A percentile compares a stretch with the other conserved stretches of the same genome.
phyloP scores from a whole-genome alignment of 2,888 invertebrate species.

The Scaptomyza parva region DNA sequence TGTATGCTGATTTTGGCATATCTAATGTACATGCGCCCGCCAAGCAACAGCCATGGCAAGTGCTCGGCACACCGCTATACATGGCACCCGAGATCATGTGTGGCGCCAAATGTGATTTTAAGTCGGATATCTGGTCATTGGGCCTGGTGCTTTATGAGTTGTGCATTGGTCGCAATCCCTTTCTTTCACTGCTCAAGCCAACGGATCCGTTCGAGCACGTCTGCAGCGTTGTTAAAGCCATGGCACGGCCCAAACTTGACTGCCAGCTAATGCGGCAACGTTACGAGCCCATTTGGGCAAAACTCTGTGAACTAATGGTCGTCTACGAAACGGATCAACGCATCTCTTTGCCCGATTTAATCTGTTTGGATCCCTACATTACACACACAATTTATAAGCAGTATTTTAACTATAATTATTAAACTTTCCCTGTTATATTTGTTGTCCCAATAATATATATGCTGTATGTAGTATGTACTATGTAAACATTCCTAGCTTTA shows the following conservation, averaged over 20 bases:
- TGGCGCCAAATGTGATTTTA: slow-evolving; percentile 88
- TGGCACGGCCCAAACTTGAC: slow-evolving; percentile 63
- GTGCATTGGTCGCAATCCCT: slow-evolving; percentile 83
- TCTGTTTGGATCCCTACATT: slow-evolving; percentile 67
- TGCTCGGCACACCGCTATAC: slow-evolving; percentile 89
- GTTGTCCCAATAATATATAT: not conserved
- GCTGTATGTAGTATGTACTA: not conserved
- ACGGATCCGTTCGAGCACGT: slow-evolving; percentile 60
- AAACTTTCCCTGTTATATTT: slow-evolving; percentile 2
- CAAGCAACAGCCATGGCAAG: slow-evolving; percentile 51
- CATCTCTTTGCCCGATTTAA: slow-evolving; percentile 75
- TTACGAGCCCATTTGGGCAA: slow-evolving; percentile 73
- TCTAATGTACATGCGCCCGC: slow-evolving; percentile 76
- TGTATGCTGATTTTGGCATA: slow-evolving; percentile 90
- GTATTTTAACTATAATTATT: slow-evolving; percentile 82
- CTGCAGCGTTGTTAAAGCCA: slow-evolving; percentile 51
- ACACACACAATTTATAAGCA: slow-evolving; percentile 74
- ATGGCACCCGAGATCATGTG: slow-evolving; percentile 90
- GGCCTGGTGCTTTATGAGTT: slow-evolving; percentile 90
- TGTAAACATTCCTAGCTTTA: slow-evolving; percentile 12
- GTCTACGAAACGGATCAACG: slow-evolving; percentile 73
- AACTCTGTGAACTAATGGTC: slow-evolving; percentile 80
- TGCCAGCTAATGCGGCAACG: slow-evolving; percentile 59
- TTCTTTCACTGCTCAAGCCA: slow-evolving; percentile 49
- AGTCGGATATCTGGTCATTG: slow-evolving; percentile 90